Percentiles rank a stretch among this genome's conserved stretches.
Conservation (phyloP, 2,113 vertebrate species). For the Mobula hypostoma region DNA sequence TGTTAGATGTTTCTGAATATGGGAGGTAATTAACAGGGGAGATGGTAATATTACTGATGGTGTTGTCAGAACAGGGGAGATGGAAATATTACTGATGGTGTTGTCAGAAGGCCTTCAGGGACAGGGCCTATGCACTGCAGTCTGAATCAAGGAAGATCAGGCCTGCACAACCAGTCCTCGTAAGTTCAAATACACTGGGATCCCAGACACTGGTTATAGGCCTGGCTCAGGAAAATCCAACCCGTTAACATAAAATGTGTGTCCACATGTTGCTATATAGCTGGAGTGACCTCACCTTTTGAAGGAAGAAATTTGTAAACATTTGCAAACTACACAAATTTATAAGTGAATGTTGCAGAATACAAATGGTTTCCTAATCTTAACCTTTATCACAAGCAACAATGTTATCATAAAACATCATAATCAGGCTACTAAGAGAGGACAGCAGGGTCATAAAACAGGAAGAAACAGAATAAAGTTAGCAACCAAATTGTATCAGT, state of each 20-base stretch:
- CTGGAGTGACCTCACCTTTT: background rate
- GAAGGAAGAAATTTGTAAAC: background rate
- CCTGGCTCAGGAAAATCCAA: background rate
- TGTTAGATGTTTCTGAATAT: too few species aligned
- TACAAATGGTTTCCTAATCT: background rate
- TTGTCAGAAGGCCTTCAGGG: too few species aligned
- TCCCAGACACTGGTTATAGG: too few species aligned
- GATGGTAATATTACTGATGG: too few species aligned
- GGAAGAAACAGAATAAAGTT: background rate
- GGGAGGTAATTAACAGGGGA: too few species aligned
- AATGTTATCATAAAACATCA: background rate
- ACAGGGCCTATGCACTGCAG: too few species aligned
- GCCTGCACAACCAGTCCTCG: too few species aligned
- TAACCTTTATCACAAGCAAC: too few species aligned
- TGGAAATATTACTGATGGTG: too few species aligned
- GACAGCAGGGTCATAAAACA: background rate
- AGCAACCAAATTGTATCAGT: background rate
- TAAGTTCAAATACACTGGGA: too few species aligned
- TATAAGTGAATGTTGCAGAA: background rate
- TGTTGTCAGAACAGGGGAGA: too few species aligned
- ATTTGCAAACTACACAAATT: background rate
- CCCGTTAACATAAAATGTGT: background rate
- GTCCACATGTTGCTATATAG: background rate
- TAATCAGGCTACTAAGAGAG: background rate
- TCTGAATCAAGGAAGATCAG: too few species aligned